These are phyloP conservation scores for Anarhynchus alexandrinus DNA, from an alignment of 2,113 vertebrate genomes.

Conservation along the genomic window DNA sequence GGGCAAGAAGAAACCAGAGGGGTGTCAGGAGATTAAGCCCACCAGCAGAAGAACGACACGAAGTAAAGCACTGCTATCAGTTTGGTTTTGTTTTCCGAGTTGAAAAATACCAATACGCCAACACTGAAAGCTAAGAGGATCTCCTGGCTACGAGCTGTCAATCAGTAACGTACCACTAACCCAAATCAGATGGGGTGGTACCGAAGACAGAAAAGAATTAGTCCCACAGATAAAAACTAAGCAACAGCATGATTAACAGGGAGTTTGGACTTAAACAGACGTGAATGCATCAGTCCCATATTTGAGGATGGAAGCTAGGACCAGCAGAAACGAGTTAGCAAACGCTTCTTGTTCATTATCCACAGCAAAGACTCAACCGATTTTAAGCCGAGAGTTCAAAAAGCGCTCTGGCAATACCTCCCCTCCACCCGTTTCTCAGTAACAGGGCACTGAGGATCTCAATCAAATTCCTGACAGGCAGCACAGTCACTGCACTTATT, in stretches of 20 bases:
- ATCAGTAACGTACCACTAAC: background rate
- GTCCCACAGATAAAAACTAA: background rate
- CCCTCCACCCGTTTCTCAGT: background rate
- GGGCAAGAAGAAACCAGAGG: background rate
- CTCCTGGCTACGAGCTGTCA: background rate
- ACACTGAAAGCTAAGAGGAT: background rate
- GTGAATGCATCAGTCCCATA: background rate
- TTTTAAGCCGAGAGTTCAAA: background rate
- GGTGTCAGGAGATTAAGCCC: background rate
- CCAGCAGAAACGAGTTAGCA: background rate
- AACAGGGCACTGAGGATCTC: background rate
- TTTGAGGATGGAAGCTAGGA: fast-evolving
- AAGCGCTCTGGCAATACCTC: fast-evolving
- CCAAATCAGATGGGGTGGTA: background rate
- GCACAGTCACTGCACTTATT: background rate
- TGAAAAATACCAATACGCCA: background rate
- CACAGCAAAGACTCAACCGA: background rate
- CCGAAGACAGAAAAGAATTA: background rate
- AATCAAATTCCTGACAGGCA: background rate
- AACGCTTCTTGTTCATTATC: background rate
- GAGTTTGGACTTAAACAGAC: background rate
- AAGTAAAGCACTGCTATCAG: background rate
- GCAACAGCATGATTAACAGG: background rate
- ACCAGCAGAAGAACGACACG: background rate
- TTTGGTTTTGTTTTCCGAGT: background rate